phyloP scores from a whole-genome alignment of 2,113 vertebrate species.

The Meles meles region DNA sequence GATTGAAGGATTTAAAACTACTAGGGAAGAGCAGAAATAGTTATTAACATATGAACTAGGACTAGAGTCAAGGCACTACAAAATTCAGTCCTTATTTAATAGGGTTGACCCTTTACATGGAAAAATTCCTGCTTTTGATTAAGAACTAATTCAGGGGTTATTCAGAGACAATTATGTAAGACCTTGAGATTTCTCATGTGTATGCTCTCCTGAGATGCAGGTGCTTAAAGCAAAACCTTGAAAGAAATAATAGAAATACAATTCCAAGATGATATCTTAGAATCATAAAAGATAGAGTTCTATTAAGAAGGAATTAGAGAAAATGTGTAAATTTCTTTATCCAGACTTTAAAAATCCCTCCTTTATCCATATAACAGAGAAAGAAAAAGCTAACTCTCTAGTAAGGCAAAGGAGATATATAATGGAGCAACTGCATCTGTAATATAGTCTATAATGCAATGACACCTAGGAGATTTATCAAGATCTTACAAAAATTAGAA shows the following conservation, averaged over 20 bases:
- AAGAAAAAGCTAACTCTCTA: not conserved
- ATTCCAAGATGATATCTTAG: not conserved
- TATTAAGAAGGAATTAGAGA: not conserved
- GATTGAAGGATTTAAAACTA: constrained; percentile 42
- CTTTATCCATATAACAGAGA: not conserved
- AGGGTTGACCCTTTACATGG: constrained; percentile 34
- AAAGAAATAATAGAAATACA: constrained; percentile 29
- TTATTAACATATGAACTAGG: not conserved
- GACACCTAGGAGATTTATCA: not conserved
- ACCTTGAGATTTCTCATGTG: constrained; percentile 16
- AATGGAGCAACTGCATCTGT: not conserved
- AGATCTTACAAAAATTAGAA: constrained; percentile 18
- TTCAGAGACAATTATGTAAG: constrained; percentile 53
- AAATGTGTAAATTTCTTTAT: not conserved
- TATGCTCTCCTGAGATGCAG: constrained; percentile 14
- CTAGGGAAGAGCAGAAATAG: not conserved
- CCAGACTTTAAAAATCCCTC: not conserved
- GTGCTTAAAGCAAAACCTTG: constrained; percentile 42
- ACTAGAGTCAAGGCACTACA: not conserved
- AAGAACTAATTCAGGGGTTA: constrained; percentile 56
- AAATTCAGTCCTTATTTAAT: constrained; percentile 49
- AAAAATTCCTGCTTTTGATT: constrained; percentile 63
- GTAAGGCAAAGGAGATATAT: not conserved
- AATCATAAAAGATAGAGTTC: not conserved
- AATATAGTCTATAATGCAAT: not conserved